phyloP scores from a whole-genome alignment of 92 coral and sea anemone species.

The Parazoanthus atlanticus region DNA sequence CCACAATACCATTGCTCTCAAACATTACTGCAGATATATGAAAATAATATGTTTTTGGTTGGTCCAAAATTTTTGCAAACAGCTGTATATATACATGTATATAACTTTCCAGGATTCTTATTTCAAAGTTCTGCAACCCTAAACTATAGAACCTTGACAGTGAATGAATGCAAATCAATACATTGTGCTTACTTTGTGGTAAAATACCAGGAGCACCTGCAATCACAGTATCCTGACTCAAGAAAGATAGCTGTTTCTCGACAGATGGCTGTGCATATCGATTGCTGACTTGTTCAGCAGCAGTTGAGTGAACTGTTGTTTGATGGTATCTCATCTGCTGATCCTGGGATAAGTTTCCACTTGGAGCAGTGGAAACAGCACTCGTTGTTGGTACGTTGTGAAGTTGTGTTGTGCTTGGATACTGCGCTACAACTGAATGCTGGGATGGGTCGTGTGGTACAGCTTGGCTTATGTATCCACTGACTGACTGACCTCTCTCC shows the following conservation, averaged over 20 bases:
- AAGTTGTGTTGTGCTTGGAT: not conserved
- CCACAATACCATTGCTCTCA: too few relatives aligned
- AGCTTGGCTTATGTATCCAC: not conserved
- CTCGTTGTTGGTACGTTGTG: not conserved
- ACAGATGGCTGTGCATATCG: conserved; percentile 1
- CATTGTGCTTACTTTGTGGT: not conserved
- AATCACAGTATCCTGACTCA: conserved; percentile 51
- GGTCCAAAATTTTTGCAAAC: too few relatives aligned
- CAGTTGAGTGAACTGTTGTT: not conserved
- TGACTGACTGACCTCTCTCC: not conserved
- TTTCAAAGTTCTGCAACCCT: not conserved
- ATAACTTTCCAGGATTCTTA: not conserved
- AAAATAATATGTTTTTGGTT: too few relatives aligned
- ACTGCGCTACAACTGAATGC: not conserved
- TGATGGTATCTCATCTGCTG: not conserved
- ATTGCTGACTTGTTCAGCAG: not conserved
- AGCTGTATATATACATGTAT: too few relatives aligned
- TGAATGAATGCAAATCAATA: not conserved
- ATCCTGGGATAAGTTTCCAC: not conserved
- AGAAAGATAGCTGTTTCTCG: conserved; percentile 50
- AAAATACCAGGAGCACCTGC: conserved; percentile 63
- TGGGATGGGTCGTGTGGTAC: not conserved
- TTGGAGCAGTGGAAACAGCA: not conserved
- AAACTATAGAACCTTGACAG: not conserved
- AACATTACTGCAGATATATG: too few relatives aligned